Evolutionary conservation across 2,888 invertebrate genomes (phyloP).

Genomic region (Halictus quadricinctus): DNA sequence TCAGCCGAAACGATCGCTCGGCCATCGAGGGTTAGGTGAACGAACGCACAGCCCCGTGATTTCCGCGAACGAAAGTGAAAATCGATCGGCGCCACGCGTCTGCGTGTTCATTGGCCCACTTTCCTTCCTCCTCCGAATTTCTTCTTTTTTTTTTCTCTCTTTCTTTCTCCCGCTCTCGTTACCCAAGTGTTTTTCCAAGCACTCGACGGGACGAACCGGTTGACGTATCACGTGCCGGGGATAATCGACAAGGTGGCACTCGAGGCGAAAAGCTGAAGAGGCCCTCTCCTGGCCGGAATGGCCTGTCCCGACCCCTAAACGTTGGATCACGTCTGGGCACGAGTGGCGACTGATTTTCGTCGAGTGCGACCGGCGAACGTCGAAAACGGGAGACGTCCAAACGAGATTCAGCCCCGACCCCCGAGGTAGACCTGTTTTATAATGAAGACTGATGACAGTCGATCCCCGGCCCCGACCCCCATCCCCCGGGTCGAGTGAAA

Average conservation of each 20-base stretch:
- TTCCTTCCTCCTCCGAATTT: constrained; percentile 40
- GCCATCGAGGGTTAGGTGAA: constrained; percentile 22
- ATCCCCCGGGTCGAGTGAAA: constrained; percentile 63
- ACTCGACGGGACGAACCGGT: constrained; percentile 37
- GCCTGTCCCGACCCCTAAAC: constrained; percentile 43
- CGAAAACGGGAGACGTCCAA: constrained; percentile 64
- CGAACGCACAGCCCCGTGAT: constrained; percentile 46
- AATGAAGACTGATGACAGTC: constrained; percentile 80
- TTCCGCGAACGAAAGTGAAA: constrained; percentile 66
- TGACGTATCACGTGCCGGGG: constrained; percentile 64
- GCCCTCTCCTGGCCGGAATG: constrained; percentile 23
- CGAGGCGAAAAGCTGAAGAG: constrained; percentile 52
- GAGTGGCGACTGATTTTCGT: constrained; percentile 50
- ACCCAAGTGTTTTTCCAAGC: constrained; percentile 54
- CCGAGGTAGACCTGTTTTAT: constrained; percentile 74
- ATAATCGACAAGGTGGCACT: constrained; percentile 68
- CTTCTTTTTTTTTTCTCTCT: too few relatives aligned
- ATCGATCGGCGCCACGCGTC: constrained; percentile 66
- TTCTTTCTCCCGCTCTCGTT: not conserved
- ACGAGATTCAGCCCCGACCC: constrained; percentile 68
- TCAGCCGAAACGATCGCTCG: constrained; percentile 21
- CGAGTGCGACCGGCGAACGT: constrained; percentile 22
- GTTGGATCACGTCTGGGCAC: constrained; percentile 34
- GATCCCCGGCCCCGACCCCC: constrained; percentile 44
- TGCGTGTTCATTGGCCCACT: constrained; percentile 69